Base-by-base conservation (phyloP, 2,888 invertebrate genomes). In the Tiphia femorata region DNA sequence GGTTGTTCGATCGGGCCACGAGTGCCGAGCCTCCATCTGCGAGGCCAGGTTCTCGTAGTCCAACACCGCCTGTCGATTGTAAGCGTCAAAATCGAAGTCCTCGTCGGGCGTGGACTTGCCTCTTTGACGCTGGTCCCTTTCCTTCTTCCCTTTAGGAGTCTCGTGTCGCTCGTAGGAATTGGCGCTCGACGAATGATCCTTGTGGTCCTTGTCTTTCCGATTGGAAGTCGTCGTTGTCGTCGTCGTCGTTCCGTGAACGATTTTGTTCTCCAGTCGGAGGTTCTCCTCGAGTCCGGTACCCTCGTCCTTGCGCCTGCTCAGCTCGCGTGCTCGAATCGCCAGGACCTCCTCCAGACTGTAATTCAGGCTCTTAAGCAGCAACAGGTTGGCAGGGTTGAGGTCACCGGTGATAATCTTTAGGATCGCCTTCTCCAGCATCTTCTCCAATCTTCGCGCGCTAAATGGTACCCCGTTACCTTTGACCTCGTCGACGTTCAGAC, bases 381-480 rank as follows among this genome's bases (percentile, higher is more conserved):
- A 51, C 70, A 80, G 71, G 43, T 83, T 79, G 0, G 78, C 75
- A 0, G 75, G 69, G 29, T 70, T 78, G 10, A 82, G 67, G 3
- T 83, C 78, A 2, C 82, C 82, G 5, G 75, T 77, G 49, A 83
- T 82, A 29, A 83, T 81, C 64, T 81, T 76, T 7, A 80, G 40
- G 5, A 83, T 78, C 0, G 82, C 83, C 49, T 82, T 80, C 52
- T 79, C 75, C 62, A 83, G 41, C 82, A 83, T 83, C 49, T 79
- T 79, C 41, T 82, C 77, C 27, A 80, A 61, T 44, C 75, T 72
- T 43, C 66, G 70, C 19, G 73, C 62, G 42, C 77, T 81, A 54
- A 78, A 77, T 1, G 78, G 77, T 1, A 75, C 37, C 7, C 14
- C 33, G 1, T 44, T 33, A 7, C 41, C 58, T 12, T 57, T 64